Conservation (phyloP, 2,113 vertebrate species). For the Erinaceus europaeus region DNA sequence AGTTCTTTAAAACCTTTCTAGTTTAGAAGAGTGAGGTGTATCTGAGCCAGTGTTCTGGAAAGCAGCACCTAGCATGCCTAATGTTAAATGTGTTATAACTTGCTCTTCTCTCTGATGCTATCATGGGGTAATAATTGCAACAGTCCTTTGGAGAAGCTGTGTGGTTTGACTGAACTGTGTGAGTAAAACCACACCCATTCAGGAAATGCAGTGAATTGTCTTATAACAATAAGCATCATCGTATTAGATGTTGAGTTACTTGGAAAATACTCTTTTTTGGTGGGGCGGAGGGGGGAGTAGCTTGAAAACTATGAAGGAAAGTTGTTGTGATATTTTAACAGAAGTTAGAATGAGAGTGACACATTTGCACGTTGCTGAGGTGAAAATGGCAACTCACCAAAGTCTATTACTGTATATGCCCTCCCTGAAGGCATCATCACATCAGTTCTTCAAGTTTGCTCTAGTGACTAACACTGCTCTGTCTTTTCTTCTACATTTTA, state of each 20-base stretch:
- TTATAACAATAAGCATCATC: background rate
- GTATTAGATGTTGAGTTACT: background rate
- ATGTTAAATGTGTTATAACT: background rate
- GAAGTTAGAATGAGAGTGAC: slow-evolving; percentile 14
- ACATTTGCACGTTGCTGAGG: background rate
- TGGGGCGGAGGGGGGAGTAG: no score
- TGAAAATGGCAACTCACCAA: background rate
- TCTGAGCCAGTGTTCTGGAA: background rate
- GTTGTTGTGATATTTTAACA: slow-evolving; percentile 9
- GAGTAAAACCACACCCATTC: slow-evolving; percentile 37
- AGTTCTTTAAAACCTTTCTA: background rate
- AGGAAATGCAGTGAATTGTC: slow-evolving; percentile 26
- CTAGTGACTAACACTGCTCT: background rate
- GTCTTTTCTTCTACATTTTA: background rate
- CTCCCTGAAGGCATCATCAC: background rate
- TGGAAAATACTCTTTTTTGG: slow-evolving; percentile 24
- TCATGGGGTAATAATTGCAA: background rate
- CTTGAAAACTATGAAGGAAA: slow-evolving; percentile 45
- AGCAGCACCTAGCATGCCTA: background rate
- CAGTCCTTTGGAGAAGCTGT: background rate
- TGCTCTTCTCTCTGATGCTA: background rate
- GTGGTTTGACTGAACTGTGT: slow-evolving; percentile 42
- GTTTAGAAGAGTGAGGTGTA: background rate
- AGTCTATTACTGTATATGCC: background rate
- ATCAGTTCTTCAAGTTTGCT: background rate